A percentile compares a stretch with the other conserved stretches of the same genome.
Evolutionary conservation across 2,113 vertebrate species (phyloP).

Genomic region (Myiopsitta monachus): DNA sequence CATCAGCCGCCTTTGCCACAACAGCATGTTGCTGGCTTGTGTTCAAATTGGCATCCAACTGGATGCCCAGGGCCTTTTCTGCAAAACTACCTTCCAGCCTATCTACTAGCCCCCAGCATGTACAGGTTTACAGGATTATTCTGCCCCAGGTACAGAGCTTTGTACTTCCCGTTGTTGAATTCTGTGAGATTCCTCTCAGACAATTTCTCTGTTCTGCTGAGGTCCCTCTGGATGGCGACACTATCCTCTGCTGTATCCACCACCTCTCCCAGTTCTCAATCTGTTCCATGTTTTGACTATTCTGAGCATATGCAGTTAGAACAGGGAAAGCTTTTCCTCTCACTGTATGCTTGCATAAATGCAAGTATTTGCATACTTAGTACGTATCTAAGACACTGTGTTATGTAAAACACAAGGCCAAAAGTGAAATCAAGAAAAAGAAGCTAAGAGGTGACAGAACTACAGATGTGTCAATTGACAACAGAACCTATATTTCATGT

Average conservation of each 20-base stretch:
- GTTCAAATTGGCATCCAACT: neutral
- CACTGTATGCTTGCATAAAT: neutral
- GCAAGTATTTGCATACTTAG: neutral
- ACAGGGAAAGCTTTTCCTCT: neutral
- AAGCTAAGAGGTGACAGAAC: neutral
- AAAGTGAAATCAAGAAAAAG: neutral
- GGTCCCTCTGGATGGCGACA: neutral
- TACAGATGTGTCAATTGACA: neutral
- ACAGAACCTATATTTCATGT: neutral
- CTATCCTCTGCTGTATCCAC: neutral
- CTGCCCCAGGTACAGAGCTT: neutral
- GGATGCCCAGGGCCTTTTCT: neutral
- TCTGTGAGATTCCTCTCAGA: neutral
- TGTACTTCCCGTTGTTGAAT: neutral
- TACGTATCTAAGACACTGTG: neutral
- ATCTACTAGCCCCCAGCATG: neutral
- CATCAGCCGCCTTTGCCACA: neutral
- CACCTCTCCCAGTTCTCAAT: neutral
- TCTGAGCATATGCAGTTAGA: neutral
- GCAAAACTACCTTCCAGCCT: neutral
- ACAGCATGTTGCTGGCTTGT: neutral
- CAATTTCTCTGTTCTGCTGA: neutral
- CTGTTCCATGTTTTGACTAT: neutral
- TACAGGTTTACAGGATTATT: neutral
- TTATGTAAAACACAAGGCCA: neutral